Conservation (phyloP, 2,888 invertebrate species). For the Platycheirus rosarum region DNA sequence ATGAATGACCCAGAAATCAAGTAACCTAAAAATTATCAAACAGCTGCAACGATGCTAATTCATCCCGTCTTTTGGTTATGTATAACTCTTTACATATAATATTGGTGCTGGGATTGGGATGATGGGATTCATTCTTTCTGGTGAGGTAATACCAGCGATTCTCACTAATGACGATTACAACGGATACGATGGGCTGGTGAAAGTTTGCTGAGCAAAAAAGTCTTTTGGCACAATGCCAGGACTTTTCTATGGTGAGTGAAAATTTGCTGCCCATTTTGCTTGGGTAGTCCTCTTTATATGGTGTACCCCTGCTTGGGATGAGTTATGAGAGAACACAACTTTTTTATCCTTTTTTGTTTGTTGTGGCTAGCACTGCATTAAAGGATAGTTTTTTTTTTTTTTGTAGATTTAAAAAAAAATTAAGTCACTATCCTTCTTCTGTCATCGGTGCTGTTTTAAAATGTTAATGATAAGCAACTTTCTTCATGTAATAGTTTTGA, state of each 20-base stretch:
- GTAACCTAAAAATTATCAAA: slow-evolving; percentile 74
- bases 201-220: slow-evolving; percentile 62
- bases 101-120: slow-evolving; percentile 21
- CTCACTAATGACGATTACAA: slow-evolving; percentile 73
- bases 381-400: slow-evolving; percentile 56
- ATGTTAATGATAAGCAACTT: slow-evolving; percentile 1
- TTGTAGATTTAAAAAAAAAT: slow-evolving; percentile 21
- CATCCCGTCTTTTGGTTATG: slow-evolving; percentile 61
- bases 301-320: slow-evolving; percentile 27
- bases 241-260: slow-evolving; percentile 49
- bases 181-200: slow-evolving; percentile 59
- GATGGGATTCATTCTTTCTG: slow-evolving; percentile 40
- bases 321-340: slow-evolving; percentile 32
- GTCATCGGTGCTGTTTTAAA: slow-evolving; percentile 6
- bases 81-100: slow-evolving; percentile 14
- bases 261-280: slow-evolving; percentile 58
- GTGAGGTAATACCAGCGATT: slow-evolving; percentile 65
- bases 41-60: slow-evolving; percentile 74
- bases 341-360: slow-evolving; percentile 19
- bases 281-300: slow-evolving; percentile 46
- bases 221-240: slow-evolving; percentile 56
- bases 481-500: slow-evolving; percentile 13
- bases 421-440: not conserved
- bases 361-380: slow-evolving; percentile 40
- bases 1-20: slow-evolving; percentile 74